Base-by-base conservation (phyloP, 2,888 invertebrate genomes). In the Stenchaetothrips biformis region DNA sequence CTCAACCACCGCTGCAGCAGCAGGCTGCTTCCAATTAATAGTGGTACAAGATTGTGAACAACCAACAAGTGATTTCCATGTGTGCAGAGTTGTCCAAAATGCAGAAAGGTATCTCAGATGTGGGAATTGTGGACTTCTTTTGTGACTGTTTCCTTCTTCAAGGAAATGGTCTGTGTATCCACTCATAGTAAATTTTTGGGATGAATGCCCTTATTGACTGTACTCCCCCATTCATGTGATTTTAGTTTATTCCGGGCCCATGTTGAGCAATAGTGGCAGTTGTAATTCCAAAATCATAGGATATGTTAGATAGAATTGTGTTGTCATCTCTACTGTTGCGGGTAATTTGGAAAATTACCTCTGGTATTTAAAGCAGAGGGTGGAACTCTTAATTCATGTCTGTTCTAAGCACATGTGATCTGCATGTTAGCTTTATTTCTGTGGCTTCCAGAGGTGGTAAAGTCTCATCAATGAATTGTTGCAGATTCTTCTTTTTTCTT, bases 201-300 rank as follows among this genome's bases (percentile, higher is more conserved):
- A 21, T 67, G 9, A 67, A 67, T 67, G 67, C 67, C 67, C 67
- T n/a, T 21, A 67, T 21, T 67, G 67, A 67, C 67, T 67, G n/a
- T 67, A 67, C 67, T 53, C 67, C 21, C 67, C 67, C 67, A 53
- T 21, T 67, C 67, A 67, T 67, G 67, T 67, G 67, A 67, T 67
- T 67, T 53, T 67, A 67, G 67, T 67, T 67, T 21, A 67, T 67
- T 67, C 67, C 67, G n/a, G 67, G 67, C 67, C 67, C 67, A 67
- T 67, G 21, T 21, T 67, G 67, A 67, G 67, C 67, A 67, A 67
- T 67, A 67, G 67, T 67, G 67, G 67, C 67, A 67, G 21, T 7
- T 67, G 21, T 67, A 67, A 67, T 67, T 67, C 67, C 67, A 67
- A 67, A 67, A 67, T 67, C 67, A 67, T 67, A 67, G 67, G 67